phyloP scores from a whole-genome alignment of 64 coral and sea anemone genomes.

The Trachythela sp. region DNA sequence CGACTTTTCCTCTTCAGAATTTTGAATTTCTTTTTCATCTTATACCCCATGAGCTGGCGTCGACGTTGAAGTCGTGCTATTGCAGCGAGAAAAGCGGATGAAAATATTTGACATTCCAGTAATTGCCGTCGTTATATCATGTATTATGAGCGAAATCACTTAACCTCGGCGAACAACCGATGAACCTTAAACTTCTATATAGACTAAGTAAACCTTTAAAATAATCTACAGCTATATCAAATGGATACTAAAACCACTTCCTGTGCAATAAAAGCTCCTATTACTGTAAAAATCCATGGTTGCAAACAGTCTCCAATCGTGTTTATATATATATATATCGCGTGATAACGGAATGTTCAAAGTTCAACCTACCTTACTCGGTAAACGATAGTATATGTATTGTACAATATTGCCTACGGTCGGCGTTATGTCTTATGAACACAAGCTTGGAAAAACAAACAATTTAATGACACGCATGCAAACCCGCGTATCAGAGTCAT shows the following conservation, averaged over 20 bases:
- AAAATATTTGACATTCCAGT: not conserved
- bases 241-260: too few relatives aligned
- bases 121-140: not conserved
- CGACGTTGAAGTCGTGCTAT: not conserved
- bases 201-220: not conserved
- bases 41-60: not conserved
- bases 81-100: not conserved
- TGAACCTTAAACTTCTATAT: not conserved
- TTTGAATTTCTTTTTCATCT: not conserved
- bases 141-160: not conserved
- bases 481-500: not conserved
- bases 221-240: too few relatives aligned
- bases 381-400: not conserved
- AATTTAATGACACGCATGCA: not conserved
- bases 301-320: not conserved
- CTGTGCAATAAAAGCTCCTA: not conserved
- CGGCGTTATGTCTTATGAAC: not conserved
- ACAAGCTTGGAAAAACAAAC: not conserved
- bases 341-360: constrained; percentile 1
- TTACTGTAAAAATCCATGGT: not conserved
- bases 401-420: not conserved
- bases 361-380: not conserved
- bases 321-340: not conserved
- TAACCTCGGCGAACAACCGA: not conserved
- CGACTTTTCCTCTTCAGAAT: not conserved